Base-by-base conservation (phyloP, 92 coral and sea anemone species). In the Palythoa grandiflora region DNA sequence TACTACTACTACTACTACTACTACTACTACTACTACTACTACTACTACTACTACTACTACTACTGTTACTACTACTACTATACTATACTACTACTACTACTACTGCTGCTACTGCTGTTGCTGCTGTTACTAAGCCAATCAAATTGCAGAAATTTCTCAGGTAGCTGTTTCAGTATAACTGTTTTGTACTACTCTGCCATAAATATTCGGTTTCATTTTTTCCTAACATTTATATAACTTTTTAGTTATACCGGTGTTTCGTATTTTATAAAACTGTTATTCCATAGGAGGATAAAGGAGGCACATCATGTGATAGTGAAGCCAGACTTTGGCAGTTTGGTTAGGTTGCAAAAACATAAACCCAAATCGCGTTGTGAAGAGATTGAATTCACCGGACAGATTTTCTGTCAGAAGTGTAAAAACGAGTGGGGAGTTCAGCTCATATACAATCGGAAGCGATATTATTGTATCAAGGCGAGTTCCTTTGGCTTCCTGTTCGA, bases 381-480 rank as follows among this genome's bases (percentile, higher is more conserved):
- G 2, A 54, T 91, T 65, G 93, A 87, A 57, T 83, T 83, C 38
- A 83, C 86, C 44, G 93, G 93, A 1, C 89, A 93, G 84, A 86
- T 94, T 9, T 86, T 76, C 63, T 94, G 96, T 68, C 59, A 21
- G 14, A 48, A 44, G 6, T 94, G 96, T 73, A 89, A 68, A 44
- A 87, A 75, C 3, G 96, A 92, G 12, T 94, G 96, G 96, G 96
- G 96, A 16, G 91, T 90, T 17, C 86, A 89, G 54, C 91, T 94
- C 48, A 94, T 80, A 73, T 87, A 89, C 50, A 84, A 94, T 15
- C 83, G 86, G 44, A 53, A 38, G 12, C 88, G 87, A 5, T 84
- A 85, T 90, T 94, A 94, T 39, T 94, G 96, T n/a, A 77, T 94
- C 35, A 94, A 94, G 87, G 91, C 93, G 5, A 84, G 88, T 61